Evolutionary conservation across 2,113 vertebrate species (phyloP), one percentile per base, ranked within the genome.

Genomic region (Clupea harengus): DNA sequence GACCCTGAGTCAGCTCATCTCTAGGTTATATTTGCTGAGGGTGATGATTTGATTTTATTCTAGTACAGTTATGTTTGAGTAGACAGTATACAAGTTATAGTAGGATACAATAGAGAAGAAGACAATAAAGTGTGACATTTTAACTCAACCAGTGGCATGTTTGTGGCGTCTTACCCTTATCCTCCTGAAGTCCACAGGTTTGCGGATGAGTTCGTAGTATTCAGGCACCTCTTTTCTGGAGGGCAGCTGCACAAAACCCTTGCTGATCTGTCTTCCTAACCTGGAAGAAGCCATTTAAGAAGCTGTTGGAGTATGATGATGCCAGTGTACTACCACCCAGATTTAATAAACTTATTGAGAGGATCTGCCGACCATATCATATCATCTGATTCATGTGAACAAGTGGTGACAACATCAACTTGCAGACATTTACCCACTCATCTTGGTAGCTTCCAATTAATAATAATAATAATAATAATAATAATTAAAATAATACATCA

Each of bases 131-230:
- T 44, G 20, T 64, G 22, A 64, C 6, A n/a, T 72, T 25, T 72
- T 3, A 78, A 78, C 32, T 15, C 13, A 39, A 5, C 0, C 32
- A 78, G 13, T 6, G 15, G 72, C 4, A 32, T 78, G 32, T 32
- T 4, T 32, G 72, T 5, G 6, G 3, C 39, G 72, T 39, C 72
- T 15, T 94, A 99, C 98, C 96, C 98, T 98, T 92, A 99, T 99
- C 93, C 99, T 97, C 91, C 98, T 97, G 95, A 99, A 99, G 93
- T 99, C 98, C 89, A 99, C 98, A 1, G 98, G 98, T 85, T 99
- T 99, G 82, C 98, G 96, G 91, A 99, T 99, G 91, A 99, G 94
- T 92, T 99, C 98, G 49, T 99, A 99, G 91, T 99, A 99, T 90
- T 99, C 98, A 0, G 98, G 98, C 9, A 99, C 95, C 88, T 99